phyloP scores from a whole-genome alignment of 2,888 invertebrate genomes.

The Diarsia rubi region DNA sequence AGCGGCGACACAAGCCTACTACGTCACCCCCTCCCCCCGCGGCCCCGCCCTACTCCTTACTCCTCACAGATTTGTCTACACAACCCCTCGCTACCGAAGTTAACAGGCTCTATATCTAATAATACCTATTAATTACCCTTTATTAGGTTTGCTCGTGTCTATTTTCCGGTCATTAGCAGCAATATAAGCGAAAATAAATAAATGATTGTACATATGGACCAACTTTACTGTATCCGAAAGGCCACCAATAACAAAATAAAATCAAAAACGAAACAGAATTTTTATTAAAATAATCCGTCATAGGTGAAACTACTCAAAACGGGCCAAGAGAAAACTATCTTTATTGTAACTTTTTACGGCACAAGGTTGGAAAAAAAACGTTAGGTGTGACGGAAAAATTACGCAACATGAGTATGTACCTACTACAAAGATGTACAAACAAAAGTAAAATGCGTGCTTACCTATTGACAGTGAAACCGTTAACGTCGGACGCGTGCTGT shows the following conservation, averaged over 20 bases:
- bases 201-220: neutral
- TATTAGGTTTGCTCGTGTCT: slow-evolving; percentile 48
- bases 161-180: slow-evolving; percentile 31
- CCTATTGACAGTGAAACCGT: slow-evolving; percentile 84
- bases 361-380: slow-evolving; percentile 22
- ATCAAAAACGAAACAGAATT: neutral
- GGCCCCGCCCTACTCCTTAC: slow-evolving; percentile 74
- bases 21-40: slow-evolving; percentile 78
- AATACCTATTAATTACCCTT: slow-evolving; percentile 68
- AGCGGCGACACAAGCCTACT: slow-evolving; percentile 77
- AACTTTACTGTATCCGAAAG: neutral
- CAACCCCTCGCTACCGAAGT: slow-evolving; percentile 76
- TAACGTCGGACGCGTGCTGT: slow-evolving; percentile 73
- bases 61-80: slow-evolving; percentile 81
- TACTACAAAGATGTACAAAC: slow-evolving; percentile 69
- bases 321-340: neutral
- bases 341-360: slow-evolving; percentile 9
- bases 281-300: neutral
- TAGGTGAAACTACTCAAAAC: slow-evolving; percentile 11
- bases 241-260: neutral
- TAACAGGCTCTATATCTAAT: slow-evolving; percentile 73
- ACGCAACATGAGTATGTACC: slow-evolving; percentile 62
- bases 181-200: neutral
- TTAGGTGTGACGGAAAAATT: slow-evolving; percentile 48
- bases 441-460: slow-evolving; percentile 74